phyloP scores from a whole-genome alignment of 2,888 invertebrate species.

The Lepidocyrtinus sp. region DNA sequence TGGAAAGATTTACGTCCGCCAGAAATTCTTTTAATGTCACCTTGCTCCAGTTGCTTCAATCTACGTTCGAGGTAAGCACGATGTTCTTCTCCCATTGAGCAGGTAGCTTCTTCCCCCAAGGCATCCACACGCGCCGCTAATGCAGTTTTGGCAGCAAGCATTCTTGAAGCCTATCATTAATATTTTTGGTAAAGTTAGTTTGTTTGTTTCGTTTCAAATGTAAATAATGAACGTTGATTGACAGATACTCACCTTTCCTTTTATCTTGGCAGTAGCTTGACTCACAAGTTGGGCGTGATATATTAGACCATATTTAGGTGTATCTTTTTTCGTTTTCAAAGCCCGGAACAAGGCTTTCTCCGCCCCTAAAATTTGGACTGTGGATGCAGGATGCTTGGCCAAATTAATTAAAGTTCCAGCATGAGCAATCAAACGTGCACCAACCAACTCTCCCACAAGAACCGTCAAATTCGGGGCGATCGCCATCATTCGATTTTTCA shows the following conservation, averaged over 20 bases:
- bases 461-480: slow-evolving; percentile 98
- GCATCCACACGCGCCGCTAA: slow-evolving; percentile 96
- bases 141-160: slow-evolving; percentile 96
- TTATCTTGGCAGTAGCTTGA: slow-evolving; percentile 89
- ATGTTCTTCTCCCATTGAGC: slow-evolving; percentile 90
- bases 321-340: slow-evolving; percentile 96
- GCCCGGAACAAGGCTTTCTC: slow-evolving; percentile 98
- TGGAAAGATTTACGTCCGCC: slow-evolving; percentile 81
- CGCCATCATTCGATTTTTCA: slow-evolving; percentile 97
- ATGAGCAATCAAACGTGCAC: slow-evolving; percentile 96
- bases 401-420: slow-evolving; percentile 97
- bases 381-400: slow-evolving; percentile 98
- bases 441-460: slow-evolving; percentile 96
- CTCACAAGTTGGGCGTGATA: slow-evolving; percentile 96
- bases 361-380: slow-evolving; percentile 97
- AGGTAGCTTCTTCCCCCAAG: slow-evolving; percentile 88
- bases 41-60: slow-evolving; percentile 83
- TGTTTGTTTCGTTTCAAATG: no score
- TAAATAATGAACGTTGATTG: not conserved
- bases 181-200: no score
- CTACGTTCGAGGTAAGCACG: slow-evolving; percentile 89
- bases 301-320: slow-evolving; percentile 96
- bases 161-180: slow-evolving; percentile 80
- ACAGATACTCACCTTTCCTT: slow-evolving; percentile 79
- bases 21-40: slow-evolving; percentile 76